Evolutionary conservation across 2,797 vertebrate species (phyloP).

Genomic region (Cercopithecus mitis): DNA sequence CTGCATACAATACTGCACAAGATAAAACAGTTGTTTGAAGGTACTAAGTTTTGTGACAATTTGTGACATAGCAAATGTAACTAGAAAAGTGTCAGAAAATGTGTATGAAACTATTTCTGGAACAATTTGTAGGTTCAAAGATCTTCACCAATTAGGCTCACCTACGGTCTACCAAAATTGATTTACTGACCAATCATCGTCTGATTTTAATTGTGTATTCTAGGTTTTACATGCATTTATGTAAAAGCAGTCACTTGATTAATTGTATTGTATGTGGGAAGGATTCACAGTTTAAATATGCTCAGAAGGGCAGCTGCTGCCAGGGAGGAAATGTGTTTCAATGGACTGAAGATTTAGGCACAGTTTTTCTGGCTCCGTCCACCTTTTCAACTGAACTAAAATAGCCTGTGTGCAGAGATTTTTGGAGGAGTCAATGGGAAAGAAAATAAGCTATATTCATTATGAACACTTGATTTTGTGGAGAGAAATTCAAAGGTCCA

Average conservation of each 20-base stretch:
- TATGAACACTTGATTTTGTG: conserved; percentile 67
- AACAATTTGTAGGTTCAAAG: neutral
- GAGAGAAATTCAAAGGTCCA: conserved; percentile 55
- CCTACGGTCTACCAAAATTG: neutral
- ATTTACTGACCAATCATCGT: neutral
- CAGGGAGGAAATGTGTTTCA: conserved; percentile 63
- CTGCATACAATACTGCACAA: neutral
- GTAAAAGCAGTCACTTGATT: conserved; percentile 69
- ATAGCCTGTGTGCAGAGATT: conserved; percentile 53
- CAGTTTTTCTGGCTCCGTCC: conserved; percentile 70
- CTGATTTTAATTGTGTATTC: conserved; percentile 4
- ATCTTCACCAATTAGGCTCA: neutral
- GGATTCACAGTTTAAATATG: conserved; percentile 42
- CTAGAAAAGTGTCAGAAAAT: neutral
- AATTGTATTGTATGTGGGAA: conserved; percentile 72
- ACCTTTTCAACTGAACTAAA: conserved; percentile 63
- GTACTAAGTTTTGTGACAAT: neutral
- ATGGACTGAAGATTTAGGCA: conserved; percentile 57
- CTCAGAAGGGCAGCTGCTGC: conserved; percentile 60
- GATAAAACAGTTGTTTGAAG: neutral
- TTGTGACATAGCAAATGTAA: neutral
- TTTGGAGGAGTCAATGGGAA: conserved; percentile 68
- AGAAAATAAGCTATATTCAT: conserved; percentile 57
- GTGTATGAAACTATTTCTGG: neutral
- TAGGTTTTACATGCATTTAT: conserved; percentile 45